A percentile compares a stretch with the other conserved stretches of the same genome.
Evolutionary conservation across 2,797 vertebrate genomes (phyloP).

Genomic region (Onychomys arenicola): DNA sequence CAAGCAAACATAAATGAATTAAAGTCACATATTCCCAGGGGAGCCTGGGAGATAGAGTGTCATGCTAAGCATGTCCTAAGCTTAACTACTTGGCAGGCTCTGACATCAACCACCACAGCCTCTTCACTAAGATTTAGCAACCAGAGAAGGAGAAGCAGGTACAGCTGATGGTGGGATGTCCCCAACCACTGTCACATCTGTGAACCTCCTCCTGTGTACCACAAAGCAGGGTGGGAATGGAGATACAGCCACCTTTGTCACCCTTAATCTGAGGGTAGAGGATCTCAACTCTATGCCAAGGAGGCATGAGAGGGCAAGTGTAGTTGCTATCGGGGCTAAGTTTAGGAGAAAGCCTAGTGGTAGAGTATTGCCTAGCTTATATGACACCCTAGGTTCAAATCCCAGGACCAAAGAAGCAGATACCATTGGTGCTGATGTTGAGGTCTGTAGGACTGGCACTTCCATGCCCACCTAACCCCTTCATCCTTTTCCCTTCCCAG

Average conservation of each 20-base stretch:
- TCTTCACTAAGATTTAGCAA: fast-evolving
- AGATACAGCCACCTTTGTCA: too few relatives aligned
- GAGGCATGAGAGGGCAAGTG: fast-evolving
- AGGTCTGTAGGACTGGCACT: fast-evolving
- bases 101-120: fast-evolving
- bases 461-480: fast-evolving
- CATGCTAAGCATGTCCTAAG: fast-evolving
- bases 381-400: not conserved
- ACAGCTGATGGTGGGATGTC: fast-evolving
- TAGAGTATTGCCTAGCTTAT: too few relatives aligned
- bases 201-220: not conserved
- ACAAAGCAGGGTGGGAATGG: too few relatives aligned
- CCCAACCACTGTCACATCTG: fast-evolving
- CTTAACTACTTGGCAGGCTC: not conserved
- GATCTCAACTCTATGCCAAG: fast-evolving
- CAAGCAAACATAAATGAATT: fast-evolving
- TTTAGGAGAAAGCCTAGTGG: too few relatives aligned
- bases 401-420: not conserved
- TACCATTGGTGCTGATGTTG: fast-evolving
- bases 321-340: fast-evolving
- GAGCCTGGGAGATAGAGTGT: fast-evolving
- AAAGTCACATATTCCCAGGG: fast-evolving
- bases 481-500: too few relatives aligned
- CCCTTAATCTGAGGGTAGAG: not conserved
- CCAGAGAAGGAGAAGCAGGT: not conserved